phyloP scores from a whole-genome alignment of 2,113 vertebrate genomes.

The Grammomys surdaster region DNA sequence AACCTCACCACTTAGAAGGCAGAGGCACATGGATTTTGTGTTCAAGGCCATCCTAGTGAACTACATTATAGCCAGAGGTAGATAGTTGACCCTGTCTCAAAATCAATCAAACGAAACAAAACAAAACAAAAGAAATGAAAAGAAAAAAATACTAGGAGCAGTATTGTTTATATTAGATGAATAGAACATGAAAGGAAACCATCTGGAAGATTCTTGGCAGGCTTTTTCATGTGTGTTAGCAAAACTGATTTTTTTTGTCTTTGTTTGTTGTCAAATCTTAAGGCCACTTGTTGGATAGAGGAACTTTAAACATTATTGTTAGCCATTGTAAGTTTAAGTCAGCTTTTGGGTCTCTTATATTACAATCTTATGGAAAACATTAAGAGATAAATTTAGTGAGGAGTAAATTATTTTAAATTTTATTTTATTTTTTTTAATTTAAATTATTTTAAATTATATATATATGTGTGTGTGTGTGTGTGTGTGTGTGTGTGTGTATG shows the following conservation, averaged over 20 bases:
- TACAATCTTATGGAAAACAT: background rate
- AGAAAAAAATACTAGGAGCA: background rate
- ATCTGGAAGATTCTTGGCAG: background rate
- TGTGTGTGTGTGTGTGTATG: no score
- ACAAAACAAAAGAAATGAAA: no score
- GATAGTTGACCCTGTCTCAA: background rate
- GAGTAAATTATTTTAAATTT: background rate
- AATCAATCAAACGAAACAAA: background rate
- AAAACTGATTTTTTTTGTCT: background rate
- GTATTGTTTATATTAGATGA: background rate
- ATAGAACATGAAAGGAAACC: background rate
- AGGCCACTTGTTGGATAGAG: background rate
- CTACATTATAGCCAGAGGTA: background rate
- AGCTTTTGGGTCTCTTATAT: background rate
- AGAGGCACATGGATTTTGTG: background rate
- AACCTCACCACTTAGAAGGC: background rate
- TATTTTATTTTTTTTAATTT: background rate
- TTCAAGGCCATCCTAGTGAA: background rate
- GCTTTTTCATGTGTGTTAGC: background rate
- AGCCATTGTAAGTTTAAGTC: background rate
- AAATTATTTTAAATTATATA: no score
- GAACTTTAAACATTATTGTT: background rate
- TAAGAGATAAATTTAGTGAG: background rate
- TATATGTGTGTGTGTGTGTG: no score
- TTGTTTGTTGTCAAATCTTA: no score